Base-by-base conservation (phyloP, 2,113 vertebrate species). In the Gallinago paraguaiae region DNA sequence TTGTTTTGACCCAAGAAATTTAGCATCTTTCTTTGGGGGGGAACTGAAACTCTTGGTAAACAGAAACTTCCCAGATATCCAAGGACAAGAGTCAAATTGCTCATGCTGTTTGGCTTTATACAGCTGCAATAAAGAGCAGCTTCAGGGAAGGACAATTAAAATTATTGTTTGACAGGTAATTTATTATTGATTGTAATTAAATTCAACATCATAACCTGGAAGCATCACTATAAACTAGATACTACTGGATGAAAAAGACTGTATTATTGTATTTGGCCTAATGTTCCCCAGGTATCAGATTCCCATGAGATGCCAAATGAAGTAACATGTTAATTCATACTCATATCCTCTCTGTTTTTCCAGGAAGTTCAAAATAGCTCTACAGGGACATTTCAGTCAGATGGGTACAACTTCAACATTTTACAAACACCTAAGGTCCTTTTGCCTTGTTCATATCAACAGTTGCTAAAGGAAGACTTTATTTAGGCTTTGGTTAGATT, bases 41-140 rank as follows among this genome's bases (percentile, higher is more conserved):
- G 77, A 96, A 91, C 43, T 37, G 68, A 95, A 95, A 93, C 64
- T 60, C 33, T 82, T 81, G 60, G 56, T 82, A 59, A 84, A 56
- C 45, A 94, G 77, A 84, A 81, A 82, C 35, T 84, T 92, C 69
- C 53, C 69, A 64, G 45, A 51, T 81, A 90, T 67, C 60, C 57
- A 84, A 75, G 70, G 51, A 64, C 35, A 77, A 74, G 30, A 60
- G 41, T 70, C 35, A 74, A 80, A 67, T 70, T 74, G 27, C 54
- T 78, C 39, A 80, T 76, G 67, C 37, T 78, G 6, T 67, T 90
- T 75, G 37, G 17, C 25, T 67, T 77, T 69, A 57, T 4, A 6
- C 7, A 88, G 64, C 17, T 82, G 43, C 65, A 86, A 91, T 28
- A 28, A 90, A 70, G 28, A 84, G 13, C n/a, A 70, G 35, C 20